phyloP scores from a whole-genome alignment of 2,113 vertebrate species.

The Maccullochella peelii region DNA sequence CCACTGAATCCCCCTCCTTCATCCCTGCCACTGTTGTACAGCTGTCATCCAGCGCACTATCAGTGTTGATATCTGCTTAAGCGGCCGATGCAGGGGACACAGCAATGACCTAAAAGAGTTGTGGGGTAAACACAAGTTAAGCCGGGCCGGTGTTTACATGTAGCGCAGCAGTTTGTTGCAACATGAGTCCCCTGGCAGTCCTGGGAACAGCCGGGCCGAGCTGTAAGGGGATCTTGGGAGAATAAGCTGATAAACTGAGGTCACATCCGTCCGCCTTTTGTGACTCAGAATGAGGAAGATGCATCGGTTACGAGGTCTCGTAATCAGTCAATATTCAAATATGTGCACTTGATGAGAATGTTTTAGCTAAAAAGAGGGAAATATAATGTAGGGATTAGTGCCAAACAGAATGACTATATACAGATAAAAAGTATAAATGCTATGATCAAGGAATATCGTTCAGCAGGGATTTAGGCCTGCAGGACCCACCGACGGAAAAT shows the following conservation, averaged over 20 bases:
- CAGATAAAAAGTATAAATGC: background rate
- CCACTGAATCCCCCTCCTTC: background rate
- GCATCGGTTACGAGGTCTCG: background rate
- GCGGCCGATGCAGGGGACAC: background rate
- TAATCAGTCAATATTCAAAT: background rate
- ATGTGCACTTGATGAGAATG: background rate
- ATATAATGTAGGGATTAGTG: background rate
- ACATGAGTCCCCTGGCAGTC: slow-evolving; percentile 53
- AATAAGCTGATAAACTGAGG: slow-evolving; percentile 39
- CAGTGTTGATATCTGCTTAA: slow-evolving; percentile 41
- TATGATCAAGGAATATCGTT: background rate
- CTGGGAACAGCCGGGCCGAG: slow-evolving; percentile 50
- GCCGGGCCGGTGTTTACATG: slow-evolving; percentile 71
- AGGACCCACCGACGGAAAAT: slow-evolving; percentile 44
- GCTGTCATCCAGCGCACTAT: background rate
- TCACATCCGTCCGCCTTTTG: slow-evolving; percentile 30
- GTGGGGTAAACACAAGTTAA: slow-evolving; percentile 71
- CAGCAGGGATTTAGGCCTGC: slow-evolving; percentile 2
- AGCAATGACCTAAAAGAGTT: slow-evolving; percentile 58
- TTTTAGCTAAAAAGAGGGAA: background rate
- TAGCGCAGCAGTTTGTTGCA: slow-evolving; percentile 48
- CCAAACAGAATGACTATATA: background rate
- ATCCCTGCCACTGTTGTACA: background rate
- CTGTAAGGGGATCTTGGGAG: slow-evolving; percentile 54
- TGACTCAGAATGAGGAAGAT: slow-evolving; percentile 4